Percentiles rank a stretch among this genome's conserved stretches.
Evolutionary conservation across 2,797 vertebrate species (phyloP).

Genomic region (Pelodytes ibericus): DNA sequence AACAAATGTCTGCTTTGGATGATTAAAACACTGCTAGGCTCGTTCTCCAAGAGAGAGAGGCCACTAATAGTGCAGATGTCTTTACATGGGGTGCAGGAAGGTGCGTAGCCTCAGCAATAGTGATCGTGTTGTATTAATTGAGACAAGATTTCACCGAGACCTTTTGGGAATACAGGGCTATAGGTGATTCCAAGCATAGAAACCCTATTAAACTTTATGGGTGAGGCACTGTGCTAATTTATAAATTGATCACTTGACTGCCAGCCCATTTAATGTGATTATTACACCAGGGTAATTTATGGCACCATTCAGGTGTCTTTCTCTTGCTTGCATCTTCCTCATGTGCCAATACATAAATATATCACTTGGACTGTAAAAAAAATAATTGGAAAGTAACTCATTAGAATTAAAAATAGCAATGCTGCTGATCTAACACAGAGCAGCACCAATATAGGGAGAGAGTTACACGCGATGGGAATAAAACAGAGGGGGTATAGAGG

Average conservation of each 20-base stretch:
- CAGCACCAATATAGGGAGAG: too few relatives aligned
- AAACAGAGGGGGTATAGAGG: too few relatives aligned
- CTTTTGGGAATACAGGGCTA: slow-evolving; percentile 15
- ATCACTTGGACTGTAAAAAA: slow-evolving; percentile 38
- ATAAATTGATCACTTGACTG: slow-evolving; percentile 41
- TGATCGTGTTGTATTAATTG: slow-evolving; percentile 25
- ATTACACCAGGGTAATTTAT: slow-evolving; percentile 14
- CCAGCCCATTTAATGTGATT: slow-evolving; percentile 42
- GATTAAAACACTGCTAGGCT: too few relatives aligned
- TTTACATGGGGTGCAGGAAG: slow-evolving; percentile 33
- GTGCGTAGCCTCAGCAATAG: slow-evolving; percentile 13
- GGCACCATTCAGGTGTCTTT: background rate
- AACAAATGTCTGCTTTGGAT: too few relatives aligned
- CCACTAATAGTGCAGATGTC: too few relatives aligned
- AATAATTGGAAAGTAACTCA: slow-evolving; percentile 37
- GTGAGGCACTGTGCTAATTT: slow-evolving; percentile 34
- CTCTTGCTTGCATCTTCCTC: slow-evolving; percentile 7
- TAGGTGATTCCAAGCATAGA: slow-evolving; percentile 3
- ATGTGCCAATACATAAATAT: slow-evolving; percentile 28
- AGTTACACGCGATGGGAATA: too few relatives aligned
- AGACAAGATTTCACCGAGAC: background rate
- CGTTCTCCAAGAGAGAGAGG: too few relatives aligned
- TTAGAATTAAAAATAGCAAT: too few relatives aligned
- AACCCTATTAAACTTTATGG: slow-evolving; percentile 30
- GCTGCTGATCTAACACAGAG: too few relatives aligned